Evolutionary conservation across 2,888 invertebrate genomes (phyloP), one percentile per base, ranked within the genome.

Genomic region (Diplolepis rosae): DNA sequence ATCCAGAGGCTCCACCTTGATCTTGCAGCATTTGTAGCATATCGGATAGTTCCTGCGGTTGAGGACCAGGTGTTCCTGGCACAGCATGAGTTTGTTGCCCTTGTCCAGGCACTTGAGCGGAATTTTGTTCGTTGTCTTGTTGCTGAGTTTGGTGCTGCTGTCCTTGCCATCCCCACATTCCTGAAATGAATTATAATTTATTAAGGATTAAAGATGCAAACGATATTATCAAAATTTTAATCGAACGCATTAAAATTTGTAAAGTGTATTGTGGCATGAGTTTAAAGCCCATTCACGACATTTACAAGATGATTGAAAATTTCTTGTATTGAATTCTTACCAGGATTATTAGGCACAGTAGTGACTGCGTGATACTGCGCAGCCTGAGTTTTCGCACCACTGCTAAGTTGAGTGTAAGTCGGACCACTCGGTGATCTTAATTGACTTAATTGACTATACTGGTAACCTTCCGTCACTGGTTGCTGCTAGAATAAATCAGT

Each of bases 1-100:
- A 97, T 30, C 95, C 93, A 71, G 95, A 92, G 45, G 95, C 92
- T 66, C 93, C 95, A 82, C 94, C 93, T 88, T 95, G 95, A 89
- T 96, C 95, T 71, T 90, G 91, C 70, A 97, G 90, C 93, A 97
- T 96, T 90, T 97, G 96, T 83, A 97, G 90, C 96, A 97, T 96
- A 85, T 97, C 97, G 15, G 96, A 95, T 70, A 97, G 92, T 90
- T 96, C 96, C 83, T 94, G 94, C 6, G 93, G 93, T 81, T 93
- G 93, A 48, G 93, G 92, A 50, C 92, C 92, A 70, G 92, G 92
- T 32, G 90, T 90, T 51, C 90, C 90, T 50, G 90, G 89, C 71
- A 87, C 79, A 45, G 85, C 76, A 79, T 86, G 88, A 65, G 85
- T 82, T 66, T 83, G 86, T 76, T 83, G 87, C 32, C 85, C 81